Conservation (phyloP, 2,797 vertebrate species). For the Peromyscus eremicus region DNA sequence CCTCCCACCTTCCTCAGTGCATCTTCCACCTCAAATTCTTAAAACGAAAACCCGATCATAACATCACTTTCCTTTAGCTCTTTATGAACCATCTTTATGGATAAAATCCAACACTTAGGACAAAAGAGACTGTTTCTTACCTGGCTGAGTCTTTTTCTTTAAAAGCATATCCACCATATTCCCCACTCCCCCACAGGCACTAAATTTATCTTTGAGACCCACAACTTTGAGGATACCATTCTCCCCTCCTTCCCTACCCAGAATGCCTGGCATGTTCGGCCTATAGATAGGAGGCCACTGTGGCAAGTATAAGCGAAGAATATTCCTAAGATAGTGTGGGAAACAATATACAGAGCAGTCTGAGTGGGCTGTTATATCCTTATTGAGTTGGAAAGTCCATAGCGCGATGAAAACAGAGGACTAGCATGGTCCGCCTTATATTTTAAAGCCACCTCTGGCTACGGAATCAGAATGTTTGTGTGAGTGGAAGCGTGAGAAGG, state of each 20-base stretch:
- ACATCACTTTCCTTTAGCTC: not conserved
- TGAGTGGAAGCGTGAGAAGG: not conserved
- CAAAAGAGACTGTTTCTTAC: not conserved
- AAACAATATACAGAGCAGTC: not conserved
- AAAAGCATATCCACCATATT: not conserved
- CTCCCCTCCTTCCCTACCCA: not conserved
- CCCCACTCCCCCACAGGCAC: not conserved
- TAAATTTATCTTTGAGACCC: not conserved
- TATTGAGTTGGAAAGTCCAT: not conserved
- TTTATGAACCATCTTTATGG: not conserved
- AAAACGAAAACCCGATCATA: not conserved
- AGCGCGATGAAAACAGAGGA: not conserved
- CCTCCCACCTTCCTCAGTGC: not conserved
- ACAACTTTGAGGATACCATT: not conserved
- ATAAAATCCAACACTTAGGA: not conserved
- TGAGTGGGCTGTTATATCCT: not conserved
- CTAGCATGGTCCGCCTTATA: not conserved
- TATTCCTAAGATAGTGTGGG: not conserved
- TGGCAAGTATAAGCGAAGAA: not conserved
- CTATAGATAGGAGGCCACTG: not conserved
- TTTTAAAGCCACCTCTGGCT: not conserved
- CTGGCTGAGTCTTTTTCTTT: not conserved
- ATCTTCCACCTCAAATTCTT: conserved; percentile 3
- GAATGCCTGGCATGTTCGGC: not conserved
- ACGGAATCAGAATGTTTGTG: not conserved